phyloP scores from a whole-genome alignment of 1,140 invertebrate species.

The Achroia grisella region DNA sequence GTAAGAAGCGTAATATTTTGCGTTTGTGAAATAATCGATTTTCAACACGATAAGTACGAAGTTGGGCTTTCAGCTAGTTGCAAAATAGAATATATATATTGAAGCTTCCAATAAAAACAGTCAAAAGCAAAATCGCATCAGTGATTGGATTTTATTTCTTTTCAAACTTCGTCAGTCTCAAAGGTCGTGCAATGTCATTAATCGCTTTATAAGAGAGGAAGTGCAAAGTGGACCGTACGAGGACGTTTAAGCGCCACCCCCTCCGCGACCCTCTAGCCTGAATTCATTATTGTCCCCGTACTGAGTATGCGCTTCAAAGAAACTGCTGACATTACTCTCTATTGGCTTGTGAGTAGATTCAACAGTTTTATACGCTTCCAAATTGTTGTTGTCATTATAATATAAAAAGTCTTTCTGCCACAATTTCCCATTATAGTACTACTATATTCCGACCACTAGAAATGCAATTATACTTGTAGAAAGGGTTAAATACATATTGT shows the following conservation, averaged over 20 bases:
- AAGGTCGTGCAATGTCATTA: slow-evolving; percentile 43
- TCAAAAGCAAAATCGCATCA: slow-evolving; percentile 19
- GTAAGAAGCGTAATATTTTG: too few species aligned
- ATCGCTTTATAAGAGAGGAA: slow-evolving; percentile 54
- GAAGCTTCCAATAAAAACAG: neutral
- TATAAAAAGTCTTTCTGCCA: too few species aligned
- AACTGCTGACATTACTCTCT: slow-evolving; percentile 40
- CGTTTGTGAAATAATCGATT: too few species aligned
- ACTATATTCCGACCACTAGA: too few species aligned
- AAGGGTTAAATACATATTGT: too few species aligned
- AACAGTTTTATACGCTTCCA: slow-evolving; percentile 43
- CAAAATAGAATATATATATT: neutral
- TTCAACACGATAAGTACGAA: too few species aligned
- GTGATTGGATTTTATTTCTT: slow-evolving; percentile 46
- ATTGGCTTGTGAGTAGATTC: slow-evolving; percentile 21
- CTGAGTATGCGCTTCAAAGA: slow-evolving; percentile 51
- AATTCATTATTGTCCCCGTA: slow-evolving; percentile 60
- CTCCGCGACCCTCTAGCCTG: slow-evolving; percentile 30
- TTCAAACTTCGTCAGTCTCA: slow-evolving; percentile 38
- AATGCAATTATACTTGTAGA: too few species aligned
- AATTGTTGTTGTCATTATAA: too few species aligned
- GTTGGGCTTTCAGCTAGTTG: too few species aligned
- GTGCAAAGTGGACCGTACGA: slow-evolving; percentile 50
- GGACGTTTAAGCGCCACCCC: slow-evolving; percentile 29
- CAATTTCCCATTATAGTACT: too few species aligned